These are phyloP conservation scores for Orthochromis indermauri DNA, from an alignment of 2,113 vertebrate species.

Conservation along the genomic window DNA sequence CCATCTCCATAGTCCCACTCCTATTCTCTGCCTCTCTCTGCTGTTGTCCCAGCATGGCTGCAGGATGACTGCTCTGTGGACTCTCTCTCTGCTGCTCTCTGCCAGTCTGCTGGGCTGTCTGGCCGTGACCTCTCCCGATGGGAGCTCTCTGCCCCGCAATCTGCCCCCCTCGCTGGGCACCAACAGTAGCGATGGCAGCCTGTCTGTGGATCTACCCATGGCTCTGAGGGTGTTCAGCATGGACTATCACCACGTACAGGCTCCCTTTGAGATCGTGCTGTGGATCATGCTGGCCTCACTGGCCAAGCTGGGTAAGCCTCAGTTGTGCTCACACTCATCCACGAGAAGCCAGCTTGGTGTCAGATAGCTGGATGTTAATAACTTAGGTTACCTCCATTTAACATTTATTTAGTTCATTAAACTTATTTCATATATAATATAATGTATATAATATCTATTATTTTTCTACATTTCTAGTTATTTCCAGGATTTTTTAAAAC, in stretches of 20 bases:
- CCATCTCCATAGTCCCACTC: neutral
- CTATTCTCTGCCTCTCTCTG: neutral
- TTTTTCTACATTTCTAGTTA: neutral
- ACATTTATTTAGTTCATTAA: neutral
- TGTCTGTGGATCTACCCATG: slow-evolving; percentile 17
- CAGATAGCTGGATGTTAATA: neutral
- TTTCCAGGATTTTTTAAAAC: neutral
- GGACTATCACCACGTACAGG: slow-evolving; percentile 78
- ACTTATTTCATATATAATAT: neutral
- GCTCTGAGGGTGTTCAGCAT: slow-evolving; percentile 69
- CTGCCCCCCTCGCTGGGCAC: neutral
- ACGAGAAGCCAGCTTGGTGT: neutral
- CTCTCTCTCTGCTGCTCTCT: slow-evolving; percentile 1
- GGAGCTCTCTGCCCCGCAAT: neutral
- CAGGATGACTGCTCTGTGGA: slow-evolving; percentile 33
- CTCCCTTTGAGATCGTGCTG: slow-evolving; percentile 79
- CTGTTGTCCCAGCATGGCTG: slow-evolving; percentile 38
- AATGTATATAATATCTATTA: neutral
- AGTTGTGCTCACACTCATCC: neutral
- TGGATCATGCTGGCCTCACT: slow-evolving; percentile 83
- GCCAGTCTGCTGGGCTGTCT: neutral
- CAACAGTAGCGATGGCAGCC: slow-evolving; percentile 17
- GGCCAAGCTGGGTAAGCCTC: slow-evolving; percentile 76
- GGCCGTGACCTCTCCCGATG: neutral
- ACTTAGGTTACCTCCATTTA: neutral